Conservation (phyloP, 2,113 vertebrate genomes). For the Tinamus guttatus region DNA sequence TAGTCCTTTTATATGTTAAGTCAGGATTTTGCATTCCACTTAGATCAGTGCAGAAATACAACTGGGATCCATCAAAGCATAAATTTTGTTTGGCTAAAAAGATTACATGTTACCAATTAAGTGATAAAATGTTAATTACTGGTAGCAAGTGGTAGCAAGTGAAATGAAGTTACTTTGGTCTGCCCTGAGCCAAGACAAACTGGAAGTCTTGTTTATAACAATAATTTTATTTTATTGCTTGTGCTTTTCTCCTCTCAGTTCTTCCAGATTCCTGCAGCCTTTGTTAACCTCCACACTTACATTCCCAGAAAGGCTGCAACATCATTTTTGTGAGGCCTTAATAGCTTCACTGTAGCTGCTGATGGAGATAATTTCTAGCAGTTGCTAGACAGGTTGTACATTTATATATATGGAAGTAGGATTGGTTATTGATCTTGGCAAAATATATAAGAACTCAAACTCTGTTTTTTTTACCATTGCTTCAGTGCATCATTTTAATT, state of each 20-base stretch:
- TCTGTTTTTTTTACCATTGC: background rate
- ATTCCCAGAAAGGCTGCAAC: conserved; percentile 15
- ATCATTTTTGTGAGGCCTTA: background rate
- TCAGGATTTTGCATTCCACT: background rate
- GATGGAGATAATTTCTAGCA: conserved; percentile 12
- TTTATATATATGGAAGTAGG: background rate
- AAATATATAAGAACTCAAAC: background rate
- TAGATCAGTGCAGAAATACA: conserved; percentile 28
- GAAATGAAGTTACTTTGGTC: conserved; percentile 9
- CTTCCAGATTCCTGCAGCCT: background rate
- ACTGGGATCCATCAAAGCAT: conserved; percentile 20
- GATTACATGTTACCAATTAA: conserved; percentile 2
- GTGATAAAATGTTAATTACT: background rate
- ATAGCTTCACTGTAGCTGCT: conserved; percentile 6
- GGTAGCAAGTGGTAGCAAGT: conserved; percentile 11
- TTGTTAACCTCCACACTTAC: conserved; percentile 37
- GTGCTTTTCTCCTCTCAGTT: background rate
- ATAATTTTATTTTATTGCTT: background rate
- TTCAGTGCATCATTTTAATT: background rate
- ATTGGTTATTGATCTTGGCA: background rate
- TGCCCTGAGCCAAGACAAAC: conserved; percentile 6
- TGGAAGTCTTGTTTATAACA: background rate
- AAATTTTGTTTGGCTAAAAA: conserved; percentile 42
- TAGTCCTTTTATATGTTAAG: conserved; percentile 48
- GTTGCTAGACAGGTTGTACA: background rate